Evolutionary conservation across 2,797 vertebrate species (phyloP).

Genomic region (Perodicticus potto): DNA sequence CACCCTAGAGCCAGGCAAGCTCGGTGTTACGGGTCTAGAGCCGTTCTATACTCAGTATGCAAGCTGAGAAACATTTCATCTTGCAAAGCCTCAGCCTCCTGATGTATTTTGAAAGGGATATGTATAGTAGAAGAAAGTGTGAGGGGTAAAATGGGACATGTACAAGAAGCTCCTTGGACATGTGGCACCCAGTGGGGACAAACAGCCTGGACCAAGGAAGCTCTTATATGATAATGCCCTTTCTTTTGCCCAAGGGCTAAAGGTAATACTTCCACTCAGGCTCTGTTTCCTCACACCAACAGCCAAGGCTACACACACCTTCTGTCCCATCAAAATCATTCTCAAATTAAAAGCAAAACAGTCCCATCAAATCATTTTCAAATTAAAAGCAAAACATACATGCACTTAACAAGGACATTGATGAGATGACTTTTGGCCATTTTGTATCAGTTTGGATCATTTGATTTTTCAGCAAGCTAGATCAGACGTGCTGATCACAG

Average conservation of each 20-base stretch:
- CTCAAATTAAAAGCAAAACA: slow-evolving; percentile 3
- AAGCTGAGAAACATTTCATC: background rate
- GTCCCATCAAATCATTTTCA: background rate
- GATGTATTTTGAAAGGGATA: background rate
- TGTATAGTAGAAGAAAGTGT: background rate
- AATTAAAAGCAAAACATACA: slow-evolving; percentile 45
- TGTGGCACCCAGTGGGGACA: background rate
- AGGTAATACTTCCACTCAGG: background rate
- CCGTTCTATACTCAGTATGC: no score
- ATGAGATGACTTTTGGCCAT: background rate
- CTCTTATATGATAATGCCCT: background rate
- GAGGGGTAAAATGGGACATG: background rate
- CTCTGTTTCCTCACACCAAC: background rate
- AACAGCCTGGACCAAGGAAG: background rate
- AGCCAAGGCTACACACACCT: background rate
- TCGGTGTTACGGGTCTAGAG: background rate
- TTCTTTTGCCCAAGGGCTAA: background rate
- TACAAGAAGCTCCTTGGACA: background rate
- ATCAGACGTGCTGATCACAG: background rate
- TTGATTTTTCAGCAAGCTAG: background rate
- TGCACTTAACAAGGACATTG: background rate
- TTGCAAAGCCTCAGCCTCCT: background rate
- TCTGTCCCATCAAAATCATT: background rate
- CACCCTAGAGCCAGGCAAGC: background rate
- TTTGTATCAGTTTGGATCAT: background rate